Percentiles rank a stretch among this genome's conserved stretches.
These are phyloP conservation scores for Oscheius sp. DNA, from an alignment of 1,140 invertebrate genomes.

Conservation along the genomic window DNA sequence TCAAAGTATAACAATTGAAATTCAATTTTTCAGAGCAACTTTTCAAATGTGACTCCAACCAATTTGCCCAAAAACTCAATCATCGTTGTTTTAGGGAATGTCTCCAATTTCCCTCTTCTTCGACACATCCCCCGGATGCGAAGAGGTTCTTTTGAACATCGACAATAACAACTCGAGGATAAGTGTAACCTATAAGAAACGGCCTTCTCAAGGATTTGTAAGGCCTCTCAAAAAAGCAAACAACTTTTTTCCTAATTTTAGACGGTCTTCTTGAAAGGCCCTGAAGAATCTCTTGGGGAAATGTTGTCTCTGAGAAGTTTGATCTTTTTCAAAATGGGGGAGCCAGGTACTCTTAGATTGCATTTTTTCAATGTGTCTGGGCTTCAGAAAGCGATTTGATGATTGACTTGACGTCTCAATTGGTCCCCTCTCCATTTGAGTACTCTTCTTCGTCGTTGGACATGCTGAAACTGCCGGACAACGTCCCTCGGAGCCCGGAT, in stretches of 20 bases:
- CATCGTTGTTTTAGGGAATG: background rate
- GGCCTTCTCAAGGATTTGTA: too few species aligned
- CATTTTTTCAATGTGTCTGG: too few species aligned
- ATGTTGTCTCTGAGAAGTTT: background rate
- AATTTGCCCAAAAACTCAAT: too few species aligned
- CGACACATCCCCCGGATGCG: background rate
- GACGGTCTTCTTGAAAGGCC: background rate
- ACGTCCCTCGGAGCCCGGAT: slow-evolving; percentile 37
- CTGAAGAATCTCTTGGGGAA: background rate
- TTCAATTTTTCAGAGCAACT: too few species aligned
- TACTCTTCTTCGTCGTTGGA: background rate
- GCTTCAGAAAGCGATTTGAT: too few species aligned
- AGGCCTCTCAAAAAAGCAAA: too few species aligned
- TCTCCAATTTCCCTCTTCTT: slow-evolving; percentile 19
- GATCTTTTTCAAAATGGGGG: too few species aligned
- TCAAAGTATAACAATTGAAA: too few species aligned
- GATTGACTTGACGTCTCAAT: background rate
- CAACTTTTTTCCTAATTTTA: too few species aligned
- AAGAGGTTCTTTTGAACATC: background rate
- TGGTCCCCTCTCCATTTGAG: background rate
- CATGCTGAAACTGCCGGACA: background rate
- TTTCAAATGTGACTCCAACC: too few species aligned
- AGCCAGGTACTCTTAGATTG: too few species aligned
- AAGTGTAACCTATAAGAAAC: background rate
- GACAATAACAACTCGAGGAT: background rate